Evolutionary conservation across 1,140 invertebrate species (phyloP).

Genomic region (Cataglyphis hispanica): DNA sequence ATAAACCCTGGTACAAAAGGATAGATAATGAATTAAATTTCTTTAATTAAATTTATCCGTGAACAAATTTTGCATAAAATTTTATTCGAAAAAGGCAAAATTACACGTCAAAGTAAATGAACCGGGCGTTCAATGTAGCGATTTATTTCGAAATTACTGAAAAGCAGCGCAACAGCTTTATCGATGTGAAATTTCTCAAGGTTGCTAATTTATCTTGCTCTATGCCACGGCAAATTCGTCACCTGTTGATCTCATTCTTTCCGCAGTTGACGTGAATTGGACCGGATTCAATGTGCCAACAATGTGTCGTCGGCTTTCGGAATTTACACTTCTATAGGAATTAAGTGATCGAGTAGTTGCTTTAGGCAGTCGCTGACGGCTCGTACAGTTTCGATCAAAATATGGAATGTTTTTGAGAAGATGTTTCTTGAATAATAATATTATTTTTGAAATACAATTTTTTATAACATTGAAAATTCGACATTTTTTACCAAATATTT

Average conservation of each 20-base stretch:
- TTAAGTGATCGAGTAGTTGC: slow-evolving; percentile 37
- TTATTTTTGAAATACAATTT: background rate
- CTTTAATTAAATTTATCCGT: background rate
- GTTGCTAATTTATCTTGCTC: slow-evolving; percentile 30
- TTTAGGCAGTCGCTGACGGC: background rate
- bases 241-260: slow-evolving; percentile 60
- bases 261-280: slow-evolving; percentile 32
- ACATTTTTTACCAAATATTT: no score
- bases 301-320: background rate
- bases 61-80: background rate
- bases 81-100: background rate
- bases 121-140: background rate
- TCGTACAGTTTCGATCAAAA: background rate
- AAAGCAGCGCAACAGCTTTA: background rate
- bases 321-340: slow-evolving; percentile 19
- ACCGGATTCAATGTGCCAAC: slow-evolving; percentile 12
- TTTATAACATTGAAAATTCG: no score
- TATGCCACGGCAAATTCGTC: slow-evolving; percentile 32
- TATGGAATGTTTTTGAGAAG: background rate
- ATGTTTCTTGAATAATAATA: background rate
- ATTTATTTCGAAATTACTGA: background rate
- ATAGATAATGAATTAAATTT: background rate
- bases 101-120: background rate
- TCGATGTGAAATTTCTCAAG: slow-evolving; percentile 7
- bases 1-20: no score